Conservation (phyloP, 2,888 invertebrate species). For the Andrena bicolor region DNA sequence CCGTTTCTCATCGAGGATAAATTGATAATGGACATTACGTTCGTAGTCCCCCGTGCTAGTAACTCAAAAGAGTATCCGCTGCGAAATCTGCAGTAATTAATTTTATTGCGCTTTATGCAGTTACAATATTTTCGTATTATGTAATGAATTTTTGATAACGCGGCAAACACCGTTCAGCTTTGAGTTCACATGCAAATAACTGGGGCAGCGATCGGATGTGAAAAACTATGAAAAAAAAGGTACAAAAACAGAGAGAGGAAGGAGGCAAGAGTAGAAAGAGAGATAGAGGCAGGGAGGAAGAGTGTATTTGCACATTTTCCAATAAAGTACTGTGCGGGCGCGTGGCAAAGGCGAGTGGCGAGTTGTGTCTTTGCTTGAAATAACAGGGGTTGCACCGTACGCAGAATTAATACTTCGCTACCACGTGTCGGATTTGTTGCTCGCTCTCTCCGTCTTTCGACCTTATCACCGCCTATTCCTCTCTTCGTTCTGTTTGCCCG, state of each 20-base stretch:
- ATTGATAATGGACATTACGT: background rate
- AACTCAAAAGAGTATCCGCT: background rate
- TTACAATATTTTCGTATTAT: background rate
- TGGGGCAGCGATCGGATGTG: background rate
- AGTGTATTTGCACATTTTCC: slow-evolving; percentile 79
- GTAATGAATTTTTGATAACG: background rate
- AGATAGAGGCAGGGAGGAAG: background rate
- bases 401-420: slow-evolving; percentile 80
- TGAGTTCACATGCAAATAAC: background rate
- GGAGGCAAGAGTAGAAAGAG: slow-evolving; percentile 1
- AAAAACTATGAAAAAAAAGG: background rate
- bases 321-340: slow-evolving; percentile 82
- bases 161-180: background rate
- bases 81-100: background rate
- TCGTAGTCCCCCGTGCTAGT: no score
- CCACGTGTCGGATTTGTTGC: slow-evolving; percentile 70
- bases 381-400: slow-evolving; percentile 79
- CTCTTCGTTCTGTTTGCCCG: slow-evolving; percentile 9
- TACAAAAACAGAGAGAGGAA: slow-evolving; percentile 13
- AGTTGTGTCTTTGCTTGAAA: slow-evolving; percentile 81
- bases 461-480: background rate
- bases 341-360: slow-evolving; percentile 79
- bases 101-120: background rate
- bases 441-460: background rate
- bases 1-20: background rate